These are phyloP conservation scores for Papilio gigon DNA, from an alignment of 2,888 invertebrate genomes.

Conservation along the genomic window DNA sequence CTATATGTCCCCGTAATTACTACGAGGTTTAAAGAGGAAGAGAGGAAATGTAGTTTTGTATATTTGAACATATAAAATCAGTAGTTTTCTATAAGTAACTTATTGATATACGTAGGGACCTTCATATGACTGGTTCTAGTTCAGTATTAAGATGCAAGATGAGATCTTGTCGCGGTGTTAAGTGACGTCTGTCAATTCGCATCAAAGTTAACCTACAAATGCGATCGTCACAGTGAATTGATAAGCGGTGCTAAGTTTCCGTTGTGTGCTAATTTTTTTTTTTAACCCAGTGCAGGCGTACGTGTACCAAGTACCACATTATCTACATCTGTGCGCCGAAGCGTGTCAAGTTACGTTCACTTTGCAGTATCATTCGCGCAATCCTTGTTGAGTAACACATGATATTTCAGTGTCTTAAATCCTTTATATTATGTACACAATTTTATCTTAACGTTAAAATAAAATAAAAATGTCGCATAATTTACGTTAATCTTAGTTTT, in stretches of 20 bases:
- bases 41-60: too few species aligned
- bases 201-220: constrained; percentile 21
- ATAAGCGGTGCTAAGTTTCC: constrained; percentile 60
- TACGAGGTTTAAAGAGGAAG: too few species aligned
- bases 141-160: neutral
- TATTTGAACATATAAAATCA: neutral
- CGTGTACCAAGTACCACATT: constrained; percentile 50
- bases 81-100: too few species aligned
- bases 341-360: constrained; percentile 75
- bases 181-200: constrained; percentile 14
- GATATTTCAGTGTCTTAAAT: constrained; percentile 37
- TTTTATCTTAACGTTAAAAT: too few species aligned
- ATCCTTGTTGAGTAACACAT: constrained; percentile 67
- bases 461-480: too few species aligned
- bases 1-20: too few species aligned
- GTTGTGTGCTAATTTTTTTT: constrained; percentile 79
- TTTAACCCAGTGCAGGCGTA: constrained; percentile 65
- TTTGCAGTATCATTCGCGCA: constrained; percentile 59
- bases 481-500: too few species aligned
- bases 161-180: neutral
- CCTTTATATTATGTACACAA: neutral
- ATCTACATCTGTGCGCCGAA: constrained; percentile 75
- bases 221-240: constrained; percentile 48
- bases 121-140: neutral
- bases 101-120: too few species aligned